Evolutionary conservation across 2,888 invertebrate species (phyloP), one percentile per base, ranked within the genome.

Genomic region (Cephus runcator): DNA sequence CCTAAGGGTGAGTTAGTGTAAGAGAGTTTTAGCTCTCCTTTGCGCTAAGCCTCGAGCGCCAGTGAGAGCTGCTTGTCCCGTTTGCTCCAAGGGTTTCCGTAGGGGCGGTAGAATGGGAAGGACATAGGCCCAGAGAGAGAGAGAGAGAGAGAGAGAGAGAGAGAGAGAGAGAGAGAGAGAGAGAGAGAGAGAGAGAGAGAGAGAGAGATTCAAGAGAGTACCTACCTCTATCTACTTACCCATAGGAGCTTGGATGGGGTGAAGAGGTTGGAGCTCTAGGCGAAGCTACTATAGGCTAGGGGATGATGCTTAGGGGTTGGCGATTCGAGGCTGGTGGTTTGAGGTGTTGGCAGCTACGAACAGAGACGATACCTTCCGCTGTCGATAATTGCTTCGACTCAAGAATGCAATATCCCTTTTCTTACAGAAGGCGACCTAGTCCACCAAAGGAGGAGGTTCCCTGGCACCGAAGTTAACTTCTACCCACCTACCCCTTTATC

Each of bases 331-430:
- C 36, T 36, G 56, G 2, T 56, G 56, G 56, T 23, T 56, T 2
- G 23, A 56, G 56, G 56, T 56, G 56, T 23, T 71, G 34, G 71
- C 71, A 31, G 71, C 71, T 74, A 77, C 75, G 69, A 31, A n/a
- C 35, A 56, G 75, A 75, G 77, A 68, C 81, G 81, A 81, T 84
- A 85, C 80, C 80, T 71, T 80, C 83, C 82, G 80, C 74, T 79
- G 82, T 79, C 83, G 83, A 86, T 88, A 88, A 89, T 88, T 89
- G 87, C 86, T 87, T 86, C 85, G 84, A 85, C 86, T 83, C 81
- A 83, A 87, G 87, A 88, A 88, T 87, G 87, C 86, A 88, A 88
- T 87, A 87, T 88, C 85, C 85, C 83, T 82, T 81, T 83, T 84
- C 81, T 79, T 74, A 76, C 73, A 23, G 4, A 56, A 56, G 56